These are phyloP conservation scores for Cantharis flavilabris DNA, from an alignment of 2,888 invertebrate genomes.

Conservation along the genomic window DNA sequence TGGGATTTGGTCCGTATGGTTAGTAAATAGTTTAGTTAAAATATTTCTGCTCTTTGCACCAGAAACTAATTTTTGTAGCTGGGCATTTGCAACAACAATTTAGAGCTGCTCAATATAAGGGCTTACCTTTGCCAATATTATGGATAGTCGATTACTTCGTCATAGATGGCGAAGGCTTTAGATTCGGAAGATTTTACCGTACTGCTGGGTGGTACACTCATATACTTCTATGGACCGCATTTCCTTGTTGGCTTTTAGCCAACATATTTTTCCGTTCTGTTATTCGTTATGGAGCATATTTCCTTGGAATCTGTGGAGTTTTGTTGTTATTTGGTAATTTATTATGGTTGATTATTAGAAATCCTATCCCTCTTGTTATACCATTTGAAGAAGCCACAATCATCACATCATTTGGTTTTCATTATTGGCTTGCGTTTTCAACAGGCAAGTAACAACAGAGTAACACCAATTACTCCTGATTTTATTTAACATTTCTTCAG, in stretches of 20 bases:
- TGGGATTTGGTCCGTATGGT: slow-evolving; percentile 66
- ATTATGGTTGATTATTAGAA: slow-evolving; percentile 58
- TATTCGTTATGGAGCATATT: slow-evolving; percentile 59
- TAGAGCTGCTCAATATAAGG: slow-evolving; percentile 59
- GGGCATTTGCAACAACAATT: slow-evolving; percentile 60
- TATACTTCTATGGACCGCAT: slow-evolving; percentile 62
- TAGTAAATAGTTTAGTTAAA: slow-evolving; percentile 29
- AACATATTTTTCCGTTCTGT: slow-evolving; percentile 60
- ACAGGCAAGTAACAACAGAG: slow-evolving; percentile 40
- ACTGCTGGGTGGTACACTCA: slow-evolving; percentile 65
- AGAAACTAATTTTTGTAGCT: slow-evolving; percentile 49
- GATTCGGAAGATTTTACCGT: slow-evolving; percentile 61
- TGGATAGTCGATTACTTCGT: slow-evolving; percentile 67
- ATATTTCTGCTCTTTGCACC: not conserved
- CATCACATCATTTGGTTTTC: slow-evolving; percentile 56
- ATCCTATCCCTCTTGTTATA: slow-evolving; percentile 58
- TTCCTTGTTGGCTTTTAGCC: slow-evolving; percentile 61
- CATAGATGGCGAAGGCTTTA: slow-evolving; percentile 63
- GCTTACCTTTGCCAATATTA: slow-evolving; percentile 62
- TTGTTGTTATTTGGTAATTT: slow-evolving; percentile 59
- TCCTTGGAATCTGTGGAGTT: slow-evolving; percentile 57
- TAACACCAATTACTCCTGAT: too few relatives aligned
- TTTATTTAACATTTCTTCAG: slow-evolving; percentile 43
- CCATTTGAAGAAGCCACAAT: slow-evolving; percentile 58
- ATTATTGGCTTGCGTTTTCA: slow-evolving; percentile 59